Conservation (phyloP, 2,888 invertebrate genomes). For the Arctia plantaginis region DNA sequence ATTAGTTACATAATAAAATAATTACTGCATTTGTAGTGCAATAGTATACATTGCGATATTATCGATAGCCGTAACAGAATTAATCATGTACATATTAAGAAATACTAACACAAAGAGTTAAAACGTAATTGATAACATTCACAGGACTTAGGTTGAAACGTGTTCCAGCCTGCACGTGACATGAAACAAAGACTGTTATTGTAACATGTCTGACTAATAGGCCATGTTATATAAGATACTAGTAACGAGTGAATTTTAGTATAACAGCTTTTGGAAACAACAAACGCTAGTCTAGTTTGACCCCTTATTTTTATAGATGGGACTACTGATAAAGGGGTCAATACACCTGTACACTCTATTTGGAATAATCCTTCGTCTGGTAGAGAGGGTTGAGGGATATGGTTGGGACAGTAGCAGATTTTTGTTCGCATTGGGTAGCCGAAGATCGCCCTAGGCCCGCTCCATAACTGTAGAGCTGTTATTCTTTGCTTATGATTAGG, state of each 20-base stretch:
- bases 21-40: slow-evolving; percentile 6
- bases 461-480: background rate
- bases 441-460: background rate
- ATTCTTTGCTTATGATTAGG: background rate
- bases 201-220: slow-evolving; percentile 39
- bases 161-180: slow-evolving; percentile 39
- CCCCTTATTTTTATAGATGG: background rate
- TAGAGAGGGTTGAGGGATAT: background rate
- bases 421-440: background rate
- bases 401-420: background rate
- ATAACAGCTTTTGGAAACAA: background rate
- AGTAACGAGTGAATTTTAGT: slow-evolving; percentile 22
- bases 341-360: background rate
- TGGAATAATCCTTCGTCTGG: background rate
- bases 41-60: slow-evolving; percentile 13
- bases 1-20: slow-evolving; percentile 21
- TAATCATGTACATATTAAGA: slow-evolving; percentile 38
- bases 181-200: slow-evolving; percentile 28
- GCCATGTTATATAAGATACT: slow-evolving; percentile 25
- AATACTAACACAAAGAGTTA: slow-evolving; percentile 30
- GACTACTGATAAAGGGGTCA: background rate
- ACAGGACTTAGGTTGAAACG: slow-evolving; percentile 35
- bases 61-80: slow-evolving; percentile 9
- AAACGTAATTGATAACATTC: slow-evolving; percentile 39
- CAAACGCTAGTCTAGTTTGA: background rate